Conservation (phyloP, 2,113 vertebrate species). For the Oplegnathus fasciatus region DNA sequence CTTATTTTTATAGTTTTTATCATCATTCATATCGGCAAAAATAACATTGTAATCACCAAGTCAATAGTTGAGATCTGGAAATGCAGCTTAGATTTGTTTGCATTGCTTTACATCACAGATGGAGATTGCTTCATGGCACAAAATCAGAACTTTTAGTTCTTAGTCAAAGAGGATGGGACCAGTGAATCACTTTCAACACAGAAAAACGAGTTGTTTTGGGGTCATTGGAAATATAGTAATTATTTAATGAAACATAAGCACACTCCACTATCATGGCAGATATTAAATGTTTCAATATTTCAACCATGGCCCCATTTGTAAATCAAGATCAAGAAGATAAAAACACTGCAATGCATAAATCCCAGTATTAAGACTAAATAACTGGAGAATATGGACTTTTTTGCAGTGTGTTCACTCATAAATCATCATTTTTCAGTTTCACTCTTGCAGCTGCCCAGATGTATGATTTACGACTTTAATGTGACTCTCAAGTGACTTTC, state of each 20-base stretch:
- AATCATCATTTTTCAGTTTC: constrained; percentile 68
- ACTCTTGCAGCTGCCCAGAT: constrained; percentile 77
- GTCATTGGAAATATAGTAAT: too few relatives aligned
- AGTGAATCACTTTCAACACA: neutral
- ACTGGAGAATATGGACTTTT: constrained; percentile 28
- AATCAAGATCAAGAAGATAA: neutral
- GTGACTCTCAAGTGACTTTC: constrained; percentile 65
- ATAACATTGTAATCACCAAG: neutral
- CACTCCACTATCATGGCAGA: too few relatives aligned
- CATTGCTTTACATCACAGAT: neutral
- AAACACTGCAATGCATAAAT: neutral
- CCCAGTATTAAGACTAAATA: neutral
- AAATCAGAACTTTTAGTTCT: neutral
- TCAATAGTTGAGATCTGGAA: neutral
- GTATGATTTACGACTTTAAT: constrained; percentile 77
- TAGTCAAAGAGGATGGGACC: neutral
- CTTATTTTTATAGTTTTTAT: neutral
- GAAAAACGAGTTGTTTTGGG: neutral
- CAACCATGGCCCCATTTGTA: neutral
- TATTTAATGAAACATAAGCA: neutral
- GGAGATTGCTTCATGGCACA: neutral
- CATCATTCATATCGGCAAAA: neutral
- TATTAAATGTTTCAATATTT: neutral
- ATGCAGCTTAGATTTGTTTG: neutral
- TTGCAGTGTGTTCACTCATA: constrained; percentile 65